Evolutionary conservation across 2,797 vertebrate species (phyloP).

Genomic region (Manis pentadactyla): DNA sequence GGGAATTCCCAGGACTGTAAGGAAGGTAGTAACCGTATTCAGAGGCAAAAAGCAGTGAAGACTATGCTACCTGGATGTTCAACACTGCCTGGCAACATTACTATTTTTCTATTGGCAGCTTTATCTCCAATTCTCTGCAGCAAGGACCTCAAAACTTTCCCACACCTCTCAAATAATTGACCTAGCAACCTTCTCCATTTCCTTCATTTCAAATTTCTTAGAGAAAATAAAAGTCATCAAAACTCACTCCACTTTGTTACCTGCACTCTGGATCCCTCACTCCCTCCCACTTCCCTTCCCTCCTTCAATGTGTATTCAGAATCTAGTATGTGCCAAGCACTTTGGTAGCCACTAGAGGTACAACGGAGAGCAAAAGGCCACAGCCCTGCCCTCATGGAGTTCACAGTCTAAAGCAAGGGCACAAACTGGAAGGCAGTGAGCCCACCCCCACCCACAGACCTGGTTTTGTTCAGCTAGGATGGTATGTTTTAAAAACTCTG

Average conservation of each 20-base stretch:
- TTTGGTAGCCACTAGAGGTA: background rate
- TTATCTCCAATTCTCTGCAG: background rate
- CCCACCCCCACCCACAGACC: background rate
- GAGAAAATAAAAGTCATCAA: background rate
- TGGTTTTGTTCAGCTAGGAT: background rate
- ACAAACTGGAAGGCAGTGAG: background rate
- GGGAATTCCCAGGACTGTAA: background rate
- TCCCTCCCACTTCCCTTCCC: background rate
- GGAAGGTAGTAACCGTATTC: background rate
- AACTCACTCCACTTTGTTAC: background rate
- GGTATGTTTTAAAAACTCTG: background rate
- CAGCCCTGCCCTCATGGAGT: background rate
- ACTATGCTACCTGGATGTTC: background rate
- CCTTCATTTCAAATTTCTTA: background rate
- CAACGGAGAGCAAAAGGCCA: background rate
- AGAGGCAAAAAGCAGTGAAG: background rate
- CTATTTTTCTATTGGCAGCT: background rate
- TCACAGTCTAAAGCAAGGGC: background rate
- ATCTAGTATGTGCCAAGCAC: background rate
- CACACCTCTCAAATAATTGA: background rate
- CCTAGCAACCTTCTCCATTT: background rate
- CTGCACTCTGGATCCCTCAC: background rate
- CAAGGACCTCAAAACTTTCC: background rate
- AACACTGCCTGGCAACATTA: background rate
- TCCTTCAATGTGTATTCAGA: background rate